A percentile compares a stretch with the other conserved stretches of the same genome.
Conservation (phyloP, 2,888 invertebrate species). For the Doris montereyensis region DNA sequence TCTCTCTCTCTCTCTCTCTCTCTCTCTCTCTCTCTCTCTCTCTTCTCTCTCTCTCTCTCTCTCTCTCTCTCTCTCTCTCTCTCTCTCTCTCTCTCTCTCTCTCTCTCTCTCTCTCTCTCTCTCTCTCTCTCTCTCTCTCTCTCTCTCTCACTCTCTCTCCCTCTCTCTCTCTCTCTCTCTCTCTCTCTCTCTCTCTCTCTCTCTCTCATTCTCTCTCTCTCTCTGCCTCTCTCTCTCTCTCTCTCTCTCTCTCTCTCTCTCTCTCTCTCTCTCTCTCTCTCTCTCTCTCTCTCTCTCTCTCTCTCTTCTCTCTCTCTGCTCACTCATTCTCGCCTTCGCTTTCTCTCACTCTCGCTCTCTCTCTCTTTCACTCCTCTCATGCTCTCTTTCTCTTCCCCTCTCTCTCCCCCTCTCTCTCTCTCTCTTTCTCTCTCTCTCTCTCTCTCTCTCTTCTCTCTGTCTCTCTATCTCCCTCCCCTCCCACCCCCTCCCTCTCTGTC, state of each 20-base stretch:
- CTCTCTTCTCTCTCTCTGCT: too few species aligned
- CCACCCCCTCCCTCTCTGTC: background rate
- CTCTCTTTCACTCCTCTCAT: too few species aligned
- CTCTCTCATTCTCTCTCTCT: background rate
- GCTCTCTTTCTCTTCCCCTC: background rate
- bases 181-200: background rate
- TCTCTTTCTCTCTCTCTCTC: background rate
- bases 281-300: too few species aligned
- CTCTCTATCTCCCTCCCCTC: background rate
- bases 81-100: background rate
- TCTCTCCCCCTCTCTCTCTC: background rate
- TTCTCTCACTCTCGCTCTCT: too few species aligned
- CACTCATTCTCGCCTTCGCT: too few species aligned
- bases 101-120: background rate
- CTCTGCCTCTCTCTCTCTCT: too few species aligned
- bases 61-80: background rate
- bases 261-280: too few species aligned
- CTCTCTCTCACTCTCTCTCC: background rate
- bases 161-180: background rate
- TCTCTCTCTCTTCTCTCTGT: background rate
- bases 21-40: background rate
- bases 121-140: conserved; percentile 6
- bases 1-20: background rate
- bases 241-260: too few species aligned
- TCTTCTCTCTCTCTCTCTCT: background rate